Evolutionary conservation across 1,140 invertebrate genomes (phyloP).

Genomic region (Cyphomyrmex costatus): DNA sequence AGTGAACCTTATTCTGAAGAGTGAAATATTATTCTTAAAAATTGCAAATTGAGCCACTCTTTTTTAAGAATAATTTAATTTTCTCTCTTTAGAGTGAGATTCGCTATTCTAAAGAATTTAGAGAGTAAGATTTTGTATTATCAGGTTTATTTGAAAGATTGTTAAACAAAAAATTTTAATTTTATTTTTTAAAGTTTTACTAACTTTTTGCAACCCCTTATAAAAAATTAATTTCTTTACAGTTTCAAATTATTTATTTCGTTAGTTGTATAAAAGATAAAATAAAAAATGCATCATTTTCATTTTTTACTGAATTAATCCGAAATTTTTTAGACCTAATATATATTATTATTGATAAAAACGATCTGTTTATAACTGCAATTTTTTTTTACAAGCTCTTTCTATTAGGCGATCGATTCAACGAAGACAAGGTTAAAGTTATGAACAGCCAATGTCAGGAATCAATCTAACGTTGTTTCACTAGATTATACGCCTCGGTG

Average conservation of each 20-base stretch:
- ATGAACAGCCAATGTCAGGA: conserved; percentile 79
- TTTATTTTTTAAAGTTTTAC: background rate
- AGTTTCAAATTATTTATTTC: background rate
- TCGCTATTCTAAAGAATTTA: too few species aligned
- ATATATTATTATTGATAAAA: background rate
- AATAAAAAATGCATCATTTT: background rate
- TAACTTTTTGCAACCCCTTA: background rate
- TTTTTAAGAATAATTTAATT: too few species aligned
- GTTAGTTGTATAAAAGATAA: background rate
- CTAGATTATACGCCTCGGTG: conserved; percentile 79
- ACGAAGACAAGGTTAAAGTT: conserved; percentile 69
- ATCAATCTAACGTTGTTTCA: conserved; percentile 80
- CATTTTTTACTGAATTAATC: background rate
- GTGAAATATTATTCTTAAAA: too few species aligned
- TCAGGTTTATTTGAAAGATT: background rate
- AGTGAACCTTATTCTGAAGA: too few species aligned
- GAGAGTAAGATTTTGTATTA: background rate
- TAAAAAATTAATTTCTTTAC: background rate
- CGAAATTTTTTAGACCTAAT: background rate
- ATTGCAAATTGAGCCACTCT: too few species aligned
- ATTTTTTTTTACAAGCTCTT: background rate
- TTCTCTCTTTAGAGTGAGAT: too few species aligned
- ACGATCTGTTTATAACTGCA: background rate
- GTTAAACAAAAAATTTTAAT: background rate
- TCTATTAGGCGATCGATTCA: conserved; percentile 21